Evolutionary conservation across 2,888 invertebrate species (phyloP), one percentile per base, ranked within the genome.

Genomic region (Nebria salina): DNA sequence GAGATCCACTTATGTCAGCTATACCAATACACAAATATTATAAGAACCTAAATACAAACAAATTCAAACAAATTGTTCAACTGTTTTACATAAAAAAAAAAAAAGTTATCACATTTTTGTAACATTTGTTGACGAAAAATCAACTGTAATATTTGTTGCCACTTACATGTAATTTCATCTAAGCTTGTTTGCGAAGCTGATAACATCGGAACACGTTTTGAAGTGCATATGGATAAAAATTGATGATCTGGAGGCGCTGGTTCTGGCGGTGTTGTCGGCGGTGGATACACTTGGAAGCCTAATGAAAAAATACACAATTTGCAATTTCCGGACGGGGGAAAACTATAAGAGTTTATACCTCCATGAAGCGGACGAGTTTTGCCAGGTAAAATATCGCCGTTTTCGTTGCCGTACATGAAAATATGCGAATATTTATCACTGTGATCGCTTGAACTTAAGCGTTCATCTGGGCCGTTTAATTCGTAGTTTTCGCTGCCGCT

Each of bases 231-330:
- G n/a, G 87, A 85, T 77, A 87, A 87, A 72, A 87, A 84, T 54
- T 86, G 84, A 88, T 94, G 94, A 88, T 95, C 95, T 82, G 95
- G 95, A 75, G 95, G 95, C 82, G 95, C 95, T 73, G 95, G 95
- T 88, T 95, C 95, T 65, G 95, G 95, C 75, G 95, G 95, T 83
- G 95, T 95, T 85, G 94, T 95, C 77, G 95, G 95, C 82, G 94
- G 95, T 84, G 95, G 95, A 89, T 95, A 95, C 83, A 95, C 95
- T 89, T 95, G 94, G 89, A 95, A 95, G 87, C 94, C 95, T 94
- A 85, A 84, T 70, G 66, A 70, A 13, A 13, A 64, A 75, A 65
- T 65, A 34, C 13, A 76, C 3, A 9, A 42, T 76, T 15, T 26
- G 13, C 66, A 15, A 2, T 76, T 15, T 54, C 1, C 54, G n/a